phyloP scores from a whole-genome alignment of 2,888 invertebrate genomes.

The Acanthoscelides obtectus region DNA sequence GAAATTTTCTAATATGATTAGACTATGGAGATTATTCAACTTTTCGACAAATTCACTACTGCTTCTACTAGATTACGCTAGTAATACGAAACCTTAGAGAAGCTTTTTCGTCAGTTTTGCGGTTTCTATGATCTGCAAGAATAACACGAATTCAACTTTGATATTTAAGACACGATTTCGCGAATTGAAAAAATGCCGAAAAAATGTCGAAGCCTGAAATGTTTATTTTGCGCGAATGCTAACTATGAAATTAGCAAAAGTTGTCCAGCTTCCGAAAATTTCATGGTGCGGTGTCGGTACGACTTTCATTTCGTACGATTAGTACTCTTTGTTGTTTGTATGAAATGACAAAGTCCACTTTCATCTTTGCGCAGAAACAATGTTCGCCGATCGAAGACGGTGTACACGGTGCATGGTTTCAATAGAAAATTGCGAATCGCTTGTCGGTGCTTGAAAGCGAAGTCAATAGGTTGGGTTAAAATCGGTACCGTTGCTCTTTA shows the following conservation, averaged over 20 bases:
- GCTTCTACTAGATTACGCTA: too few species aligned
- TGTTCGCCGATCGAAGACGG: not conserved
- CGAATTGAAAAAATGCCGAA: not conserved
- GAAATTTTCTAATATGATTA: too few species aligned
- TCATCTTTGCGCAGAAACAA: not conserved
- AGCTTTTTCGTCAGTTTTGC: too few species aligned
- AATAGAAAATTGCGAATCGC: not conserved
- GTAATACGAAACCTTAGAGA: too few species aligned
- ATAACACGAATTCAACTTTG: not conserved
- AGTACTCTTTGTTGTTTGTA: not conserved
- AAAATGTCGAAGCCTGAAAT: not conserved
- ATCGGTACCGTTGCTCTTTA: not conserved
- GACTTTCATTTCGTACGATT: not conserved
- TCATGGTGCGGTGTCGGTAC: not conserved
- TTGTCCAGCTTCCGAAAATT: not conserved
- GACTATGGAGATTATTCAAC: too few species aligned
- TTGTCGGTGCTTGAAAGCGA: not conserved
- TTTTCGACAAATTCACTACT: too few species aligned
- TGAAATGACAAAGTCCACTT: not conserved
- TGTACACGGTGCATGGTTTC: not conserved
- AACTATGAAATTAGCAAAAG: not conserved
- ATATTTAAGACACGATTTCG: not conserved
- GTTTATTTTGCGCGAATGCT: not conserved
- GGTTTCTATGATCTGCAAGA: too few species aligned
- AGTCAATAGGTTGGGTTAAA: not conserved